Evolutionary conservation across 1,140 invertebrate genomes (phyloP), one percentile per base, ranked within the genome.

Genomic region (Calliphora vicina): DNA sequence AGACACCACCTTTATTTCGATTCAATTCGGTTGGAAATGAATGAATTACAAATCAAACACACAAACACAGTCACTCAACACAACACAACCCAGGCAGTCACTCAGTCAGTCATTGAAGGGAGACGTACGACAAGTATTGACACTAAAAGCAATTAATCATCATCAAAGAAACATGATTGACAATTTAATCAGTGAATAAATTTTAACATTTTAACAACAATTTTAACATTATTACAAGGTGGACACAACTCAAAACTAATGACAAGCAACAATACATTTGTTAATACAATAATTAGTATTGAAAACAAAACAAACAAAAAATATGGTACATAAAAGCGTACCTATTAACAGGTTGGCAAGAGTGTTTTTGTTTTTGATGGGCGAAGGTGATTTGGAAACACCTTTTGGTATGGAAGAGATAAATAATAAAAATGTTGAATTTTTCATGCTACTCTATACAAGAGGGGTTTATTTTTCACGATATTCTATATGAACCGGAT

Each of bases 1-100:
- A 85, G 57, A 83, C 80, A 82, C 84, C 83, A 86, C 84, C 82
- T 80, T 67, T 73, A 74, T n/a, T 57, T 50, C 5, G n/a, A n/a
- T 35, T 35, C 6, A 35, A 35, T n/a, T n/a, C 35, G 35, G 72
- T 26, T 57, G 15, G 50, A n/a, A 57, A 57, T n/a, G 50, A 57
- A 57, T 57, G 50, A 57, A 17, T 57, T 57, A n/a, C 15, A 5
- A 57, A n/a, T 2, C 35, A 8, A 5, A 8, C 35, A 35, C 35
- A 35, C 35, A 35, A 2, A 35, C 35, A 35, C 29, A 35, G 35
- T 35, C 6, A 8, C 15, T 57, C 50, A 57, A 15, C 50, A 57
- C n/a, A 57, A 57, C 1, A 5, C 12, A 57, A 57, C 26, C 50
- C 13, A 26, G 73, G 29, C 35, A 76, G 50, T n/a, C 76, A 35